Base-by-base conservation (phyloP, 2,888 invertebrate genomes). In the Melieria omissa region DNA sequence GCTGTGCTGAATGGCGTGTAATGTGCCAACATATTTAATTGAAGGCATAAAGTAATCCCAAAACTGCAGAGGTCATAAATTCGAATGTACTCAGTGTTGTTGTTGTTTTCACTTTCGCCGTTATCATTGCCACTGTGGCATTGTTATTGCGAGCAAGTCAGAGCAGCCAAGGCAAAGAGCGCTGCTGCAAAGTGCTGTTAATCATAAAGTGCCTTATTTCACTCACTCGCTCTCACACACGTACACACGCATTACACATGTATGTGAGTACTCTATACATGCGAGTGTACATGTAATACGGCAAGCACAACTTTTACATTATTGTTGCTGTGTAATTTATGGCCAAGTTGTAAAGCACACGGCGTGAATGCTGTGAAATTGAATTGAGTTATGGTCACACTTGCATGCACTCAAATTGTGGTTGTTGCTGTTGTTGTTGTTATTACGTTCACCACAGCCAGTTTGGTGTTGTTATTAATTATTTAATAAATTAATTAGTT, bases 401-500 rank as follows among this genome's bases (percentile, higher is more conserved):
- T n/a, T 14, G 14, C 52, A 52, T 5, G 14, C 52, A 52, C 52
- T 5, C 52, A 52, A 49, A 49, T 49, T 49, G 12, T 3, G 12
- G 12, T 49, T 49, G 49, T 10, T 10, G 9, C 3, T 10, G 9
- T 49, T 49, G 9, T 49, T 49, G 3, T 49, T 49, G 49, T 10
- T 29, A 3, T 10, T 29, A 3, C 29, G 29, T 29, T 29, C 49
- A 3, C 49, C 49, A 49, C 2, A 49, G 12, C 2, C 29, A 29
- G 29, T 29, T 29, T 29, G 29, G 29, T 57, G 54, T 63, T 12
- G 42, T 63, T 69, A 69, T 69, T 69, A 63, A 69, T 69, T 63
- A 69, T 69, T 69, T 62, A 69, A 63, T 69, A 69, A 69, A 69
- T 69, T 69, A 69, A 69, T 63, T 69, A 63, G 47, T 62, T 63